phyloP scores from a whole-genome alignment of 2,113 vertebrate species.

The Ceuthmochares aereus region DNA sequence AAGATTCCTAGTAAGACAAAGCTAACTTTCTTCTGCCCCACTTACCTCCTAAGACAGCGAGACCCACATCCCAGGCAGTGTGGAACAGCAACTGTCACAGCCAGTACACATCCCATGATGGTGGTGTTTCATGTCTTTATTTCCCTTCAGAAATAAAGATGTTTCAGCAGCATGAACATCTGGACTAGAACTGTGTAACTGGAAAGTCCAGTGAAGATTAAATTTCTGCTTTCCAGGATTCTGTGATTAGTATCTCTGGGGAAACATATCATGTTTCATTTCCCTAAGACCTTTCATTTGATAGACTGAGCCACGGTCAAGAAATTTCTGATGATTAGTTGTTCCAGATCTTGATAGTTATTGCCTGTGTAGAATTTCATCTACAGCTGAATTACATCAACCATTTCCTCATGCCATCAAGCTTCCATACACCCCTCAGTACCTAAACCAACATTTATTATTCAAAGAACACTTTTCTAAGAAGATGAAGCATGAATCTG shows the following conservation, averaged over 20 bases:
- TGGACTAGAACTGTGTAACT: constrained; percentile 26
- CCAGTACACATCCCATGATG: neutral
- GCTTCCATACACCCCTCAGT: neutral
- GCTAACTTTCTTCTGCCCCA: neutral
- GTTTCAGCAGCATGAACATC: constrained; percentile 24
- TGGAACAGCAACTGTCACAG: neutral
- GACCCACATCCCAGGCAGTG: neutral
- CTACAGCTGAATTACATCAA: constrained; percentile 12
- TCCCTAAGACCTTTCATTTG: neutral
- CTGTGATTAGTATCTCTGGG: constrained; percentile 2
- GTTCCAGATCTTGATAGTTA: neutral
- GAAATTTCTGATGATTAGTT: constrained; percentile 43
- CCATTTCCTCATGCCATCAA: neutral
- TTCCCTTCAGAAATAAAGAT: constrained; percentile 30
- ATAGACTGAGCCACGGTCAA: neutral
- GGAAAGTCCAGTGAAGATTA: neutral
- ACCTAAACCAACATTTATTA: neutral
- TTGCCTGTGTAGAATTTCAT: neutral
- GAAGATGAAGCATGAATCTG: neutral
- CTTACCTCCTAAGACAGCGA: neutral
- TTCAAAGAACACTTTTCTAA: neutral
- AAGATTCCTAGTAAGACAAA: neutral
- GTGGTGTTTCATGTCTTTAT: neutral
- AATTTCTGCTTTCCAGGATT: constrained; percentile 42
- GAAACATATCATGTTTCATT: constrained; percentile 19